phyloP scores from a whole-genome alignment of 2,797 vertebrate species.

The Mionectes olivaceus region DNA sequence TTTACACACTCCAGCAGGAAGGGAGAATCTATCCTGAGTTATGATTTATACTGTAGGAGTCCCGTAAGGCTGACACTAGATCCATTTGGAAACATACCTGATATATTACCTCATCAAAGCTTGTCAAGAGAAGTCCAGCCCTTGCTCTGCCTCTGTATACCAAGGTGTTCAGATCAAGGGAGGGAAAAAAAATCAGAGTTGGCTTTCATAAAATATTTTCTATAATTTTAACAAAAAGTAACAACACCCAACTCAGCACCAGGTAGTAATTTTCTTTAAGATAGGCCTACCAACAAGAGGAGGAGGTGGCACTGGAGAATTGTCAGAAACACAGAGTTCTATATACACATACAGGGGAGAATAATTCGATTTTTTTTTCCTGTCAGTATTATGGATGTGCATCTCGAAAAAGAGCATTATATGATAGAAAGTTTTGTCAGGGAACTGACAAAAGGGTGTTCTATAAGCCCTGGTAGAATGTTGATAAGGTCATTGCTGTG shows the following conservation, averaged over 20 bases:
- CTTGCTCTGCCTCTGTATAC: background rate
- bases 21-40: background rate
- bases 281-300: background rate
- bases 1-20: background rate
- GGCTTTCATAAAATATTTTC: background rate
- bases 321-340: background rate
- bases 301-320: background rate
- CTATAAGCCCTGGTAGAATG: background rate
- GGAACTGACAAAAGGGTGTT: background rate
- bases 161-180: background rate
- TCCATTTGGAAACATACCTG: background rate
- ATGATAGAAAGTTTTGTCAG: conserved; percentile 4
- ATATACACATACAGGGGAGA: background rate
- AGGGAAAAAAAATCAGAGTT: background rate
- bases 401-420: background rate
- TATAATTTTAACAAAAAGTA: background rate
- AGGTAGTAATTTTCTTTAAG: background rate
- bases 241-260: background rate
- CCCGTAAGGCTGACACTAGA: background rate
- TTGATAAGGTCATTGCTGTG: background rate
- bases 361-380: background rate
- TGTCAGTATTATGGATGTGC: background rate
- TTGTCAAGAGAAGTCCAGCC: background rate
- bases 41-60: background rate
- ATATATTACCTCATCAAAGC: background rate